Conservation (phyloP, 2,888 invertebrate genomes). For the Theodoxus fluviatilis region DNA sequence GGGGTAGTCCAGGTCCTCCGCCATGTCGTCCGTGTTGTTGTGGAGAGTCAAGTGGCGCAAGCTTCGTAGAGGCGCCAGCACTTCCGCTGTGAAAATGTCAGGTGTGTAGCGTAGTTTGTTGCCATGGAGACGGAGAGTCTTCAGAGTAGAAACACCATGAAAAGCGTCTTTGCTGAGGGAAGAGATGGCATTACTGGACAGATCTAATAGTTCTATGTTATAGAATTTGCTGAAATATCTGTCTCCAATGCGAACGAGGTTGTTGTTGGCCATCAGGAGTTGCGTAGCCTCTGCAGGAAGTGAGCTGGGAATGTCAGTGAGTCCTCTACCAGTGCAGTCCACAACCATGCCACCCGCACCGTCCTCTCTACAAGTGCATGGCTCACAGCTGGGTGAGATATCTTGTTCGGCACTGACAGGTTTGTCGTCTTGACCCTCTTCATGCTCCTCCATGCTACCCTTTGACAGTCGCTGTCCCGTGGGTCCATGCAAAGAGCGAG, state of each 20-base stretch:
- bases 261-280: too few species aligned
- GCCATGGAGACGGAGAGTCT: neutral
- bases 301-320: neutral
- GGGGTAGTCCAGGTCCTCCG: conserved; percentile 22
- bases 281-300: neutral
- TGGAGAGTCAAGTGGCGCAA: neutral
- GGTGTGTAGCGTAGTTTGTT: conserved; percentile 1
- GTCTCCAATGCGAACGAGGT: too few species aligned
- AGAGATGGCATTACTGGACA: neutral
- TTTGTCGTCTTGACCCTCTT: too few species aligned
- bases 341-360: neutral
- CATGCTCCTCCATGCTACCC: too few species aligned
- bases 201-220: neutral
- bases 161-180: conserved; percentile 13
- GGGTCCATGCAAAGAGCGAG: too few species aligned
- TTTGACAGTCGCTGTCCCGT: too few species aligned
- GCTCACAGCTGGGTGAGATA: too few species aligned
- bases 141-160: neutral
- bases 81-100: conserved; percentile 1
- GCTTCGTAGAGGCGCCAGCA: conserved; percentile 10
- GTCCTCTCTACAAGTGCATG: too few species aligned
- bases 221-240: neutral
- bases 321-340: neutral
- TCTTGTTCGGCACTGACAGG: too few species aligned
- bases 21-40: neutral